Conservation (phyloP, 1,140 invertebrate species). For the Chironomus tepperi region DNA sequence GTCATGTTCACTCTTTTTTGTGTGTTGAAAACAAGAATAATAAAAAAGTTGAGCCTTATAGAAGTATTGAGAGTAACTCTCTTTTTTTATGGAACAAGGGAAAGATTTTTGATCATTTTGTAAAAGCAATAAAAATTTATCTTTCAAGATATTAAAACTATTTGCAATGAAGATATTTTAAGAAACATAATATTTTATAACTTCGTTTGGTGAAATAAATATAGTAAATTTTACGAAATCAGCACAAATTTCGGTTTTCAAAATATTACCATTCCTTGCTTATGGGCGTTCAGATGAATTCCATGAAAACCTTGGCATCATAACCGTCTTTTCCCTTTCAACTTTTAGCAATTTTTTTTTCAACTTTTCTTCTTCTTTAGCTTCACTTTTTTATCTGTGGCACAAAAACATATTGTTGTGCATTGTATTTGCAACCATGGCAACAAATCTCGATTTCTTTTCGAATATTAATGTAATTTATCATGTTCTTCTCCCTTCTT, state of each 20-base stretch:
- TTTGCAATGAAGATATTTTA: too few species aligned
- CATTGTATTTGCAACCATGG: not conserved
- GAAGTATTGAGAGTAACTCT: too few species aligned
- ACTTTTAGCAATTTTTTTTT: not conserved
- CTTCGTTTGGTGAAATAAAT: too few species aligned
- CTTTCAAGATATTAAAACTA: too few species aligned
- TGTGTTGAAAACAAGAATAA: too few species aligned
- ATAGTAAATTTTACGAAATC: too few species aligned
- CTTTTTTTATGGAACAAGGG: too few species aligned
- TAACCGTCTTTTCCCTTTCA: conserved; percentile 1
- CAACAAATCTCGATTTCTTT: not conserved
- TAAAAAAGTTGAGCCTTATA: too few species aligned
- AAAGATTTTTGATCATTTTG: too few species aligned
- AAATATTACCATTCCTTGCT: not conserved
- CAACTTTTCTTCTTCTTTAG: not conserved
- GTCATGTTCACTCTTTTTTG: not conserved
- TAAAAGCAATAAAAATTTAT: too few species aligned
- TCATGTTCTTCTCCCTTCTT: conserved; percentile 3
- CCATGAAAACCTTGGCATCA: conserved; percentile 19
- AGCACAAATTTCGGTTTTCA: too few species aligned
- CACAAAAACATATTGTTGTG: not conserved
- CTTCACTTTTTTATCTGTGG: not conserved
- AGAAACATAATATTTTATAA: too few species aligned
- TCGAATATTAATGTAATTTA: not conserved
- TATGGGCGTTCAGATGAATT: not conserved